Evolutionary conservation across 2,113 vertebrate species (phyloP).

Genomic region (Syngnathoides biaculeatus): DNA sequence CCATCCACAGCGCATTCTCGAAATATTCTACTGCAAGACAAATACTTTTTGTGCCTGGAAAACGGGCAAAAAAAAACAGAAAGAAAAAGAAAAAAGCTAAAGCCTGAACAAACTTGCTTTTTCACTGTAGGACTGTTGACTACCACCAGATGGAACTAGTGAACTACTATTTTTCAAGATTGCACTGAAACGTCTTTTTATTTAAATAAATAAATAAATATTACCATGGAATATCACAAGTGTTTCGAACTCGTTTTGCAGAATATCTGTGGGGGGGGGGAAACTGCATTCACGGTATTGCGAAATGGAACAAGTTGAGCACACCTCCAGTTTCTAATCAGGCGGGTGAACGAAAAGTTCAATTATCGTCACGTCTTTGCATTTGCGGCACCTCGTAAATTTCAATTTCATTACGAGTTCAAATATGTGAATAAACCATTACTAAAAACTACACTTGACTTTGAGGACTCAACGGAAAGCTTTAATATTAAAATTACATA

Average conservation of each 20-base stretch:
- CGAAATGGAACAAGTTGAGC: not conserved
- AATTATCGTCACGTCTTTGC: slow-evolving; percentile 1
- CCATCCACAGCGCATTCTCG: no score
- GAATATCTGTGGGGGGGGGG: not conserved
- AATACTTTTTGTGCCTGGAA: no score
- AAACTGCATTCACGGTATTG: not conserved
- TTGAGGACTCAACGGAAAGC: not conserved
- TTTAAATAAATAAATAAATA: not conserved
- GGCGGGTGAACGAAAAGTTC: slow-evolving; percentile 34
- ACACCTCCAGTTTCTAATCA: slow-evolving; percentile 53
- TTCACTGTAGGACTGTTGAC: not conserved
- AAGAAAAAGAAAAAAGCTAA: no score
- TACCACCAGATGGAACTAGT: slow-evolving; percentile 55
- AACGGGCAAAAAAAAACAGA: no score
- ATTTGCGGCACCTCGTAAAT: slow-evolving; percentile 25
- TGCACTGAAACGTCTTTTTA: no score
- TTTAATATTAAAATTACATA: no score
- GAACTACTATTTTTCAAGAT: slow-evolving; percentile 25
- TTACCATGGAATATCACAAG: not conserved
- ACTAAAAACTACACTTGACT: no score
- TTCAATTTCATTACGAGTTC: fast-evolving
- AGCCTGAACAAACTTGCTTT: not conserved
- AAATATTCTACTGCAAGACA: no score
- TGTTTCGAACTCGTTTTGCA: not conserved
- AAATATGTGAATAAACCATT: fast-evolving